phyloP scores from a whole-genome alignment of 1,140 invertebrate genomes.

The Globodera rostochiensis region DNA sequence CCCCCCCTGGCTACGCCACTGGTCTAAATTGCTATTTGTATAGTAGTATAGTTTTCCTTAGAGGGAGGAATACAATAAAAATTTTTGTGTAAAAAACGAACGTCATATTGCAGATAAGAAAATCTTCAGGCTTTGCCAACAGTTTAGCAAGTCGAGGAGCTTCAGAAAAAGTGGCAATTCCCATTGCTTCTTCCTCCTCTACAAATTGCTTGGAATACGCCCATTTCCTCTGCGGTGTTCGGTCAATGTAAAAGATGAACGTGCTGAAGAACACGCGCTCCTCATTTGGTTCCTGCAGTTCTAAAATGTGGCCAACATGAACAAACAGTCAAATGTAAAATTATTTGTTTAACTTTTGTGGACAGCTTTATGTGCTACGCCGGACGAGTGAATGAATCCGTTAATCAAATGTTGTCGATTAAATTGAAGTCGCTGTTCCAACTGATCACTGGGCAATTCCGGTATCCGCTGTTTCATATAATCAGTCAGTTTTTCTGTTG shows the following conservation, averaged over 20 bases:
- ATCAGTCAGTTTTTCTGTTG: conserved; percentile 13
- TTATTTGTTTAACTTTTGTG: background rate
- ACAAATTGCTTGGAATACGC: background rate
- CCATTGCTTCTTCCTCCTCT: background rate
- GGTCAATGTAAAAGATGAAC: conserved; percentile 25
- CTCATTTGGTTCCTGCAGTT: background rate
- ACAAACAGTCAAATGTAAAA: background rate
- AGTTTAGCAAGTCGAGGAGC: conserved; percentile 11
- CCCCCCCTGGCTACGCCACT: too few species aligned
- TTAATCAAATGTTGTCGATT: conserved; percentile 16
- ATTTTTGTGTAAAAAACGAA: background rate
- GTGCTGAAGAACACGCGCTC: background rate
- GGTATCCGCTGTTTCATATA: conserved; percentile 13
- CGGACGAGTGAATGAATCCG: conserved; percentile 22
- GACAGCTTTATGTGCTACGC: background rate
- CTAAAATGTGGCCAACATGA: background rate
- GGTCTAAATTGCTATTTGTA: too few species aligned
- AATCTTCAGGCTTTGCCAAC: conserved; percentile 22
- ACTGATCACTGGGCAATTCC: conserved; percentile 4
- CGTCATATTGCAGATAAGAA: conserved; percentile 30
- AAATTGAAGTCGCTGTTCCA: conserved; percentile 12
- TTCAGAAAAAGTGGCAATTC: background rate
- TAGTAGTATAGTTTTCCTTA: too few species aligned
- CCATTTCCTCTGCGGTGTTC: background rate
- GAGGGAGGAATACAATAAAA: too few species aligned